A percentile compares a stretch with the other conserved stretches of the same genome.
phyloP scores from a whole-genome alignment of 2,113 vertebrate species.

The Anolis carolinensis region DNA sequence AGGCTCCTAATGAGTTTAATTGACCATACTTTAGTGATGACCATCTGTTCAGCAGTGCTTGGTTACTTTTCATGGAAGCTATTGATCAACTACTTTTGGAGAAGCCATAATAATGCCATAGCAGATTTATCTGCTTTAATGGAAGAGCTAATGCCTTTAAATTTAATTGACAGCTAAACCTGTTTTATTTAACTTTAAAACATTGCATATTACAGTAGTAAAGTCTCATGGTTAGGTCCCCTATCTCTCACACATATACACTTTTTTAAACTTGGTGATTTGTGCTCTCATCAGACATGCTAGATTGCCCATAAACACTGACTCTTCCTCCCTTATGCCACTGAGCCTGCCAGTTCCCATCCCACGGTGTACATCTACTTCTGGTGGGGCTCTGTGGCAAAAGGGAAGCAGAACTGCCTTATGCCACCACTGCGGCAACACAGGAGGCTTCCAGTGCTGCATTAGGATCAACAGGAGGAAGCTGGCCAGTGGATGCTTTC shows the following conservation, averaged over 20 bases:
- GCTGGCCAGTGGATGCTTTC: no score
- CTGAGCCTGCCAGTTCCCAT: no score
- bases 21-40: conserved; percentile 69
- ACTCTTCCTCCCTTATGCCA: neutral
- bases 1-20: conserved; percentile 71
- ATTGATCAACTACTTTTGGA: conserved; percentile 70
- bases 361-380: no score
- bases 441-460: no score
- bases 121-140: conserved; percentile 73
- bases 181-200: conserved; percentile 54
- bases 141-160: conserved; percentile 68
- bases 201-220: conserved; percentile 49
- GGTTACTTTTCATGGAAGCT: conserved; percentile 57
- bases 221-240: neutral
- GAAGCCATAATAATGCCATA: conserved; percentile 65
- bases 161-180: conserved; percentile 71
- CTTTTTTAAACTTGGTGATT: neutral
- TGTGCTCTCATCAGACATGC: neutral
- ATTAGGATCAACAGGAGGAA: no score
- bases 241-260: neutral
- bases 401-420: no score
- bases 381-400: no score
- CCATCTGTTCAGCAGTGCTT: conserved; percentile 68
- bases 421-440: no score
- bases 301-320: no score